Base-by-base conservation (phyloP, 2,888 invertebrate genomes). In the Melolontha melolontha region DNA sequence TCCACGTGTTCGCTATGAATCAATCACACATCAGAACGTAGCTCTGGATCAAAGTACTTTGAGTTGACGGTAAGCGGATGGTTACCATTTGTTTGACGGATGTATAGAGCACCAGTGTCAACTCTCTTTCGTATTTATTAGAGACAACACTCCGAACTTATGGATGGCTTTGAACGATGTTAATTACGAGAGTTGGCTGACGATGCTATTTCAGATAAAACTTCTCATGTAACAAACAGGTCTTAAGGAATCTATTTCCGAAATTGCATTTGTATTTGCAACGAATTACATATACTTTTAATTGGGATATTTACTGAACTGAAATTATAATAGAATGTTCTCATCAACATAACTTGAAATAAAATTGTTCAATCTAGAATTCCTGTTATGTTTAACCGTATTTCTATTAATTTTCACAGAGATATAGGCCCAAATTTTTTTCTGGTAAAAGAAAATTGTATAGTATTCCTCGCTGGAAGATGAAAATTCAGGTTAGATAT, bases 1-100 rank as follows among this genome's bases (percentile, higher is more conserved):
- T 78, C 80, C 82, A 82, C 79, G 80, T 82, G 82, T 80, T 78
- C 71, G 78, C 78, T 75, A 82, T 82, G 81, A 81, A 82, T 82
- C 82, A 82, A 81, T 82, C 80, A 79, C 76, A 74, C 75, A 73
- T 74, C 73, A 75, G 72, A 75, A 74, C 74, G 70, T 74, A 75
- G 73, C 75, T 72, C 73, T 73, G 75, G 79, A 80, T 80, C 80
- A 81, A 81, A 80, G 80, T 74, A 76, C 76, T 73, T 74, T 75
- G 75, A 78, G 79, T 80, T 78, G 79, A 80, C 79, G 79, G 77
- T 75, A 75, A 78, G 76, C 79, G 79, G 76, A 77, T 78, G 79
- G 77, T 73, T 74, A 72, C 70, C 70, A 70, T 72, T 72, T 70
- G 69, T 49, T 62, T 69, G 69, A 69, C 64, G 50, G 62, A 69